Conservation (phyloP, 2,888 invertebrate species). For the Gisinianus flammeolus region DNA sequence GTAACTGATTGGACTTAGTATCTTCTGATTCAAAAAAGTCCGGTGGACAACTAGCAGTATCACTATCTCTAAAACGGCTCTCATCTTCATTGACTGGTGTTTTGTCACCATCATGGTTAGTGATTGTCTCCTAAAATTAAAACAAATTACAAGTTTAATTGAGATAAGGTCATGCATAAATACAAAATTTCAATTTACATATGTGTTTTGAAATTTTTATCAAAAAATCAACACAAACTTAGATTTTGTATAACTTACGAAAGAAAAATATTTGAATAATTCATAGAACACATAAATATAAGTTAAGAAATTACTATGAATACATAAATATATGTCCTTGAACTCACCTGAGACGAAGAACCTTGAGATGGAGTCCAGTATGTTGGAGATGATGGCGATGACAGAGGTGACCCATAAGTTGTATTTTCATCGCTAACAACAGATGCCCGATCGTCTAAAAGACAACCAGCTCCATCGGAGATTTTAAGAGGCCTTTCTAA, state of each 20-base stretch:
- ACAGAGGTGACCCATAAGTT: conserved; percentile 56
- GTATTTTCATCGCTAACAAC: conserved; percentile 53
- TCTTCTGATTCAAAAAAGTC: not conserved
- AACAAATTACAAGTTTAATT: not conserved
- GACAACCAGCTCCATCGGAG: conserved; percentile 37
- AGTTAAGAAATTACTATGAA: no score
- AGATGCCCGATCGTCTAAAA: conserved; percentile 43
- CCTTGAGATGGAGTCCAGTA: conserved; percentile 55
- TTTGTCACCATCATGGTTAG: conserved; percentile 44
- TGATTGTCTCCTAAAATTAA: conserved; percentile 54
- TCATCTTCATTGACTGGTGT: conserved; percentile 42
- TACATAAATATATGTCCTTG: not conserved
- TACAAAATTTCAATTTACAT: no score
- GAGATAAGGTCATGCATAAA: not conserved
- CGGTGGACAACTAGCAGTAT: not conserved
- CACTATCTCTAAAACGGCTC: not conserved
- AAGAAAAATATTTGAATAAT: no score
- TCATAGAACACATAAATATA: no score
- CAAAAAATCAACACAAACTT: no score
- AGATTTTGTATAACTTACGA: no score
- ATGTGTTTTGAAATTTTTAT: no score
- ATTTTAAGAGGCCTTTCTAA: conserved; percentile 56
- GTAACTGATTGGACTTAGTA: conserved; percentile 1
- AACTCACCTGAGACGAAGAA: conserved; percentile 55
- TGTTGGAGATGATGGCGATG: conserved; percentile 52